phyloP scores from a whole-genome alignment of 2,888 invertebrate genomes.

The Trachelus iudaicus region DNA sequence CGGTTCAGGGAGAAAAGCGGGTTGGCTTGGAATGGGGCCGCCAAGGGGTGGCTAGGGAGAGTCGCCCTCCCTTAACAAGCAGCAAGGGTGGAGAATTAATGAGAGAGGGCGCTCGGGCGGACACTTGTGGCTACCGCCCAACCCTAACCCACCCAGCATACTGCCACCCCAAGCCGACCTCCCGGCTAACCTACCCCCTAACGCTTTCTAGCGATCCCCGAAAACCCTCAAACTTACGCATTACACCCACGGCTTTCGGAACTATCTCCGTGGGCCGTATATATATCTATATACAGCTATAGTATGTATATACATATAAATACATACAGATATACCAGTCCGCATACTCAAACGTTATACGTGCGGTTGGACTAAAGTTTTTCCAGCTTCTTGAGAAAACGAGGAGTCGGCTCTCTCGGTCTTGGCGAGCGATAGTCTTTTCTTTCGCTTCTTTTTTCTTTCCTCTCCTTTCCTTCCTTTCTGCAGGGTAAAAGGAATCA shows the following conservation, averaged over 20 bases:
- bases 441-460: not conserved
- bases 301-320: not conserved
- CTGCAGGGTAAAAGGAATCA: not conserved
- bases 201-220: constrained; percentile 18
- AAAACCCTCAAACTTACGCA: constrained; percentile 27
- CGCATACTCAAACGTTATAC: not conserved
- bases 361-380: not conserved
- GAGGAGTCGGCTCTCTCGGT: not conserved
- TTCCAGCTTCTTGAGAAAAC: not conserved
- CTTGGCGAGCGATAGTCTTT: not conserved
- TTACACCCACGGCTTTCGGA: constrained; percentile 6
- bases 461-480: not conserved
- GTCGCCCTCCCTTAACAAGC: constrained; percentile 62
- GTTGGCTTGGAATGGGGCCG: constrained; percentile 21
- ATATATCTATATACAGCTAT: not conserved
- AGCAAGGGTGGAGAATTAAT: constrained; percentile 66
- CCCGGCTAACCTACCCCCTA: constrained; percentile 16
- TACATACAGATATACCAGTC: not conserved
- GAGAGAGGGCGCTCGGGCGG: constrained; percentile 65
- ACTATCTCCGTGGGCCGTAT: not conserved
- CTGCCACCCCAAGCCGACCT: constrained; percentile 43
- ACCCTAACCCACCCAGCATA: constrained; percentile 42
- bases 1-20: constrained; percentile 20
- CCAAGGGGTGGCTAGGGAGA: constrained; percentile 30
- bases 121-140: constrained; percentile 66